A percentile compares a stretch with the other conserved stretches of the same genome.
phyloP scores from a whole-genome alignment of 2,113 vertebrate species.

The Coregonus clupeaformis region DNA sequence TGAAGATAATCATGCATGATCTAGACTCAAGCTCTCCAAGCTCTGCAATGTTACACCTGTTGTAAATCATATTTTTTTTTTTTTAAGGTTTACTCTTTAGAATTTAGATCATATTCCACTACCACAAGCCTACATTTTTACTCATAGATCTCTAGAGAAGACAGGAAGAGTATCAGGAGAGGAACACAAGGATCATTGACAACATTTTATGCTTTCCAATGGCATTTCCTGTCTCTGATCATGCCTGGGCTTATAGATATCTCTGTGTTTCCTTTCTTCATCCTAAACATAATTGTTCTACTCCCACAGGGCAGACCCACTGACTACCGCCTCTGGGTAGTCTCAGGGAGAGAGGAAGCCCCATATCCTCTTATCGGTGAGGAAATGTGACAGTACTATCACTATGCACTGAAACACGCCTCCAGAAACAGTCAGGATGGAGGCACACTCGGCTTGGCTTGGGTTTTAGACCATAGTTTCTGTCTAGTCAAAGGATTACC shows the following conservation, averaged over 20 bases:
- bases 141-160: neutral
- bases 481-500: neutral
- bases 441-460: neutral
- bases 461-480: neutral
- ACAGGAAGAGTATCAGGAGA: neutral
- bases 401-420: neutral
- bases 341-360: constrained; percentile 71
- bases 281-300: constrained; percentile 1
- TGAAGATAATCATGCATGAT: too few relatives aligned
- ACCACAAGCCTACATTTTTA: neutral
- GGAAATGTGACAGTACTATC: constrained; percentile 16
- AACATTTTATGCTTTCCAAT: neutral
- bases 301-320: constrained; percentile 60
- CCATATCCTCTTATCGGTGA: constrained; percentile 78
- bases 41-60: too few relatives aligned
- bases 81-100: too few relatives aligned
- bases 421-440: neutral
- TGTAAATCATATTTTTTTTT: too few relatives aligned
- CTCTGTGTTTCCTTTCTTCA: constrained; percentile 22
- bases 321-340: constrained; percentile 77
- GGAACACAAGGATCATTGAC: constrained; percentile 2
- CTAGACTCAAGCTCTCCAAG: too few relatives aligned
- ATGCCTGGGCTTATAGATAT: neutral
- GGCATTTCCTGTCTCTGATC: constrained; percentile 43
- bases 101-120: neutral